Percentiles rank a stretch among this genome's conserved stretches.
Conservation (phyloP, 2,797 vertebrate genomes). For the Darevskia mixta region DNA sequence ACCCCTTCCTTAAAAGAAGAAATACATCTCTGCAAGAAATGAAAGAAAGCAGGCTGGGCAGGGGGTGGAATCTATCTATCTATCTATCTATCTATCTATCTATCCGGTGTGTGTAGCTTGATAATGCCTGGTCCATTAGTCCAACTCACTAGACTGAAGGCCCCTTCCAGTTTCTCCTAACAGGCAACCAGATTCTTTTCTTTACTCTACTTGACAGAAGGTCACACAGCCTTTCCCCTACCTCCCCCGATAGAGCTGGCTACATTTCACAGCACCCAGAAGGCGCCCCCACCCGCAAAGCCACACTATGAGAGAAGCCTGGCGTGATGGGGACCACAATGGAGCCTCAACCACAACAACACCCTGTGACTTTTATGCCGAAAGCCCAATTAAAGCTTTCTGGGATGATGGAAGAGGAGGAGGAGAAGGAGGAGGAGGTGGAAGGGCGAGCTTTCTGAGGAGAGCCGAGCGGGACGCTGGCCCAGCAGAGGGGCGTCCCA, state of each 20-base stretch:
- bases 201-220: not conserved
- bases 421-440: slow-evolving; percentile 37
- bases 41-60: not conserved
- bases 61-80: no score
- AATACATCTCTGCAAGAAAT: not conserved
- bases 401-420: not conserved
- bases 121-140: not conserved
- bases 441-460: slow-evolving; percentile 4
- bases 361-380: not conserved
- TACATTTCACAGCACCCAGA: not conserved
- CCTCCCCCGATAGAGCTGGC: not conserved
- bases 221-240: not conserved
- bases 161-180: not conserved
- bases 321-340: no score
- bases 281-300: not conserved
- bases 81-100: no score
- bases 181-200: not conserved
- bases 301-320: not conserved
- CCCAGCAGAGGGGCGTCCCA: no score
- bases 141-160: not conserved
- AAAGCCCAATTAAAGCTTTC: not conserved
- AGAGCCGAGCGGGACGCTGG: not conserved
- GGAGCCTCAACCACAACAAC: no score
- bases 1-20: not conserved
- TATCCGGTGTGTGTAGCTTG: not conserved